Base-by-base conservation (phyloP, 1,140 invertebrate species). In the Hyles euphorbiae region DNA sequence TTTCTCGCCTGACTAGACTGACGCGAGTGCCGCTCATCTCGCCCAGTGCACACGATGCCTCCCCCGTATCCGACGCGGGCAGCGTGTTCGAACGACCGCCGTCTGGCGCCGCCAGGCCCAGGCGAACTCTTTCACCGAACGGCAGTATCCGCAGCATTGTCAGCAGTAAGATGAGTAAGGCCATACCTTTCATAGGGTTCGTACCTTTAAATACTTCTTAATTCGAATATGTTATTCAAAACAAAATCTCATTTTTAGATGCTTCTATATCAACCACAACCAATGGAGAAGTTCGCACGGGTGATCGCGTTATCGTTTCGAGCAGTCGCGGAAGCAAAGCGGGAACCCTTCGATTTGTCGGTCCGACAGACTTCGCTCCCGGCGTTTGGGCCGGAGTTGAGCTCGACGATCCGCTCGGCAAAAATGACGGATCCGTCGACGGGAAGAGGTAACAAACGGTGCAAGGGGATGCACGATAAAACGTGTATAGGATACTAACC, bases 361-460 rank as follows among this genome's bases (percentile, higher is more conserved):
- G 98, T 10, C 86, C 90, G 22, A 96, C 97, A 45, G 95, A 97
- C 62, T 99, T 99, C 87, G 96, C 97, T 7, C 78, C 93, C 22
- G 97, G 98, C 11, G 93, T 97, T 69, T 99, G 97, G 97, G 97
- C 96, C 60, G 98, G 98, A 10, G 94, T 99, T 32, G 97, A 99
- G 88, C 90, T 99, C 62, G 97, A 98, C 79, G 97, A 98, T 60
- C 94, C 96, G 1, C 88, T 95, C 58, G 98, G 98, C 44, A 99
- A 99, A 88, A 99, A 99, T 90, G 97, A 99, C 89, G 98, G 98
- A 49, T 95, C 96, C 47, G 97, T 99, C 46, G 95, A 93, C 67
- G 97, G 94, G 48, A 94, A 93, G 80, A 94, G 94, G 94, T 95
- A 70, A 8, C 9, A 11, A 46, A 40, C 44, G 50, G 58, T 48